phyloP scores from a whole-genome alignment of 37 sponge, comb jelly and placozoan genomes.

The Halichondria panicea region DNA sequence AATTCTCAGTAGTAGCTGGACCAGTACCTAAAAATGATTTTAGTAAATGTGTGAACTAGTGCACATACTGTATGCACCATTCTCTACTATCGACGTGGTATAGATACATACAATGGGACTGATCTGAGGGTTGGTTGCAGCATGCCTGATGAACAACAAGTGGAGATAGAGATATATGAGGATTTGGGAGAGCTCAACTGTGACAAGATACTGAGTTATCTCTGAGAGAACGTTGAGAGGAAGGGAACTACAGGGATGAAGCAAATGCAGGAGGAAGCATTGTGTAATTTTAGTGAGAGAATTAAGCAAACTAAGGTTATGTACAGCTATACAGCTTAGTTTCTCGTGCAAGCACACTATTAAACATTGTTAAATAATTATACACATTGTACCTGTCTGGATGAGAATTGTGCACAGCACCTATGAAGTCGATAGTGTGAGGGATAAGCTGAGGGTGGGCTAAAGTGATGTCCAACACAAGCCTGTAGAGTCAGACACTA shows the following conservation, averaged over 20 bases:
- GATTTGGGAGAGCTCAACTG: conserved; percentile 3
- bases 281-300: too few species aligned
- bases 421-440: conserved; percentile 37
- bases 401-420: conserved; percentile 5
- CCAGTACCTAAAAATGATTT: conserved; percentile 26
- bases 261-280: background rate
- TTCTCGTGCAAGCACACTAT: background rate
- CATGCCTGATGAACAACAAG: conserved; percentile 37
- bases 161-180: conserved; percentile 29
- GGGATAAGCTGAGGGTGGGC: conserved; percentile 37
- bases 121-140: conserved; percentile 24
- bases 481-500: conserved; percentile 8
- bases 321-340: background rate
- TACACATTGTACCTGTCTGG: conserved; percentile 26
- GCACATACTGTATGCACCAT: background rate
- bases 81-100: background rate
- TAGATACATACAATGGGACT: conserved; percentile 30
- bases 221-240: conserved; percentile 35
- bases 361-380: background rate
- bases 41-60: background rate
- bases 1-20: conserved; percentile 38
- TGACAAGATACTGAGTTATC: conserved; percentile 6
- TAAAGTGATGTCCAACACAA: conserved; percentile 25
- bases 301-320: background rate
- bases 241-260: conserved; percentile 12